Evolutionary conservation across 1,140 invertebrate genomes (phyloP).

Genomic region (Camponotus floridanus): DNA sequence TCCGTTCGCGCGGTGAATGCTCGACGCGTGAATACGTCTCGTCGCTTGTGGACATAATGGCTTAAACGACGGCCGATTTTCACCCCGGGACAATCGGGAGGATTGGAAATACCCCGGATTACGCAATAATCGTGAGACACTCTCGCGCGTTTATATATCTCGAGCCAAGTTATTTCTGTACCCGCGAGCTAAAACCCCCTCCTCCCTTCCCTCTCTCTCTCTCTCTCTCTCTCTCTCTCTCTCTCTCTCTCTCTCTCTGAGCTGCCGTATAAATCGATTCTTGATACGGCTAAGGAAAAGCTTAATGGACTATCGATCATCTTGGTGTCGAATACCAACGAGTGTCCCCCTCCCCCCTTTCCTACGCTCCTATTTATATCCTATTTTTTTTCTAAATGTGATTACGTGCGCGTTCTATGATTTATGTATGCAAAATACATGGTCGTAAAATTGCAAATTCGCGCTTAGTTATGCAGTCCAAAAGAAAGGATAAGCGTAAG

Average conservation of each 20-base stretch:
- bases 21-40: slow-evolving; percentile 32
- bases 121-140: slow-evolving; percentile 13
- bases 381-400: slow-evolving; percentile 22
- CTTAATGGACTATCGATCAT: slow-evolving; percentile 44
- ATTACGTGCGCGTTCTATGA: slow-evolving; percentile 20
- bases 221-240: too few relatives aligned
- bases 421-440: slow-evolving; percentile 23
- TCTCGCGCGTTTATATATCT: not conserved
- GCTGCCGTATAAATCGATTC: slow-evolving; percentile 26
- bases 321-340: slow-evolving; percentile 14
- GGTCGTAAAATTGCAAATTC: slow-evolving; percentile 12
- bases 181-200: slow-evolving; percentile 19
- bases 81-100: not conserved
- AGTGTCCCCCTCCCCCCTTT: not conserved
- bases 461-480: not conserved
- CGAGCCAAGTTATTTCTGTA: slow-evolving; percentile 32
- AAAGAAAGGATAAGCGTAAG: not conserved
- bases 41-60: slow-evolving; percentile 32
- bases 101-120: slow-evolving; percentile 22
- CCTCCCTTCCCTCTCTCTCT: not conserved
- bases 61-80: slow-evolving; percentile 27
- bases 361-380: not conserved
- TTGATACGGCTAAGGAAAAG: slow-evolving; percentile 2
- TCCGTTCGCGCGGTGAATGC: slow-evolving; percentile 12
- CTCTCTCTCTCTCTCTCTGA: not conserved